These are phyloP conservation scores for Mesaphorura yosii DNA, from an alignment of 1,140 invertebrate species.

Conservation along the genomic window DNA sequence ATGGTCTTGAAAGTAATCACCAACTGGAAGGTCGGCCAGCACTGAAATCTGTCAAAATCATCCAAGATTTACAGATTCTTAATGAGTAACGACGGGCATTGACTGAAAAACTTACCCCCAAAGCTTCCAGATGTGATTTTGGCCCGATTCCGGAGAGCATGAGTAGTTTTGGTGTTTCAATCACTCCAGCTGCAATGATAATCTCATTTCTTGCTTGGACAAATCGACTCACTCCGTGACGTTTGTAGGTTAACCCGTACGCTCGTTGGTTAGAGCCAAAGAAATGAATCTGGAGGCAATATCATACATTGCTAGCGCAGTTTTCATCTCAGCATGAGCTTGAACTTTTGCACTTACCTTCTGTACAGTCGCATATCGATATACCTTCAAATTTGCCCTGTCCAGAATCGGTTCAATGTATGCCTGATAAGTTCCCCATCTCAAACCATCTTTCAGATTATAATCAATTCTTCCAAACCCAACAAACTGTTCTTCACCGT, in stretches of 20 bases:
- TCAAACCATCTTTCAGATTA: not conserved
- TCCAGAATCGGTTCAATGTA: constrained; percentile 45
- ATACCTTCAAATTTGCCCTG: not conserved
- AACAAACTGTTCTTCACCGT: not conserved
- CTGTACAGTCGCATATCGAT: not conserved
- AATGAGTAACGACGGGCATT: not conserved
- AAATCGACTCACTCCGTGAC: not conserved
- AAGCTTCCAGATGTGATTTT: constrained; percentile 11
- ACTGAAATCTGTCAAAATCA: not conserved
- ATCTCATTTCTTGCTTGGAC: constrained; percentile 16
- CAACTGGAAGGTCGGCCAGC: constrained; percentile 1
- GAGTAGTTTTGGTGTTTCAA: constrained; percentile 8
- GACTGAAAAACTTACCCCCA: constrained; percentile 3
- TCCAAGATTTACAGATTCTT: not conserved
- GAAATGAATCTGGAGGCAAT: constrained; percentile 1
- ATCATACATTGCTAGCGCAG: not conserved
- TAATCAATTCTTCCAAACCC: not conserved
- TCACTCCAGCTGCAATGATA: constrained; percentile 15
- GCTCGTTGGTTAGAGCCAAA: not conserved
- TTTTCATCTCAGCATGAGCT: not conserved
- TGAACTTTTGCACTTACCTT: constrained; percentile 1
- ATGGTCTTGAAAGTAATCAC: constrained; percentile 4
- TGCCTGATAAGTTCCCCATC: constrained; percentile 20
- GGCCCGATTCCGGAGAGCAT: constrained; percentile 22
- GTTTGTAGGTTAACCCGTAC: constrained; percentile 6